Evolutionary conservation across 1,140 invertebrate species (phyloP).

Genomic region (Lasioglossum baleicum): DNA sequence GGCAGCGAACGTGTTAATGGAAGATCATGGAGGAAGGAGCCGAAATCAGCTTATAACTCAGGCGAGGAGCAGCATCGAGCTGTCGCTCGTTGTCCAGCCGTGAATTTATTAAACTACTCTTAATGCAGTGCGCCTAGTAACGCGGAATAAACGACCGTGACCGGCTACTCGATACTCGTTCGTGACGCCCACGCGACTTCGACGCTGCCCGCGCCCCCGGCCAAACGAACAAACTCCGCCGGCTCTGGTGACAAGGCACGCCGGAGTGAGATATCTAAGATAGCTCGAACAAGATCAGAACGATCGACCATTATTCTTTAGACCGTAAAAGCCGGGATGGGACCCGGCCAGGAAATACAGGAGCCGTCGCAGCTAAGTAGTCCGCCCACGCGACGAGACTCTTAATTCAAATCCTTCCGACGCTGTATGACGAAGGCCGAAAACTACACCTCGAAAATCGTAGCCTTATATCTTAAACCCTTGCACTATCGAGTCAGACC

Average conservation of each 20-base stretch:
- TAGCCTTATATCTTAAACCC: too few species aligned
- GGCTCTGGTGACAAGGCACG: constrained; percentile 23
- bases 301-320: constrained; percentile 54
- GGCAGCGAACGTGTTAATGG: too few species aligned
- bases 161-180: constrained; percentile 59
- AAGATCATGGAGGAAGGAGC: constrained; percentile 8
- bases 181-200: constrained; percentile 43
- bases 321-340: constrained; percentile 57
- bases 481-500: too few species aligned
- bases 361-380: constrained; percentile 50
- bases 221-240: constrained; percentile 18
- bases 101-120: constrained; percentile 60
- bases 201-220: not conserved
- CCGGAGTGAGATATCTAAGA: constrained; percentile 66
- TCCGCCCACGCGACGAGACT: constrained; percentile 39
- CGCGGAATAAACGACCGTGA: constrained; percentile 53
- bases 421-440: too few species aligned
- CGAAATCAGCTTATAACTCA: constrained; percentile 45
- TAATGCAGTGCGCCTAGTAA: constrained; percentile 56
- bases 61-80: constrained; percentile 4
- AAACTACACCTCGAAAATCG: too few species aligned
- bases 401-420: constrained; percentile 43
- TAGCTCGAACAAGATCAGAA: constrained; percentile 58
- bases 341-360: constrained; percentile 47
- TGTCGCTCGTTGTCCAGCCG: constrained; percentile 31